phyloP scores from a whole-genome alignment of 2,113 vertebrate species.

The Ploceus nigricollis region DNA sequence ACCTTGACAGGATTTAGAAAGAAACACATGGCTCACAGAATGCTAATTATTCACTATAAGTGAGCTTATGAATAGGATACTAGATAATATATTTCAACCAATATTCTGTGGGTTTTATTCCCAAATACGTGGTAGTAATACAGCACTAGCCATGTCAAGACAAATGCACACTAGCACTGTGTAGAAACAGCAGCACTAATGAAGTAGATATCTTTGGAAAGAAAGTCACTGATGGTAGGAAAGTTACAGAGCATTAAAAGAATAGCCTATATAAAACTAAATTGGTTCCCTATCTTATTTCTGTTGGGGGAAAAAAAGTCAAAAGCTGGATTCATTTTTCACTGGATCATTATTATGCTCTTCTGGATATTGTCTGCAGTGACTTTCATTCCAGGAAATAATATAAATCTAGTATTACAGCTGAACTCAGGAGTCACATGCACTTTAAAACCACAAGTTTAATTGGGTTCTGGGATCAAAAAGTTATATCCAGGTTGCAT shows the following conservation, averaged over 20 bases:
- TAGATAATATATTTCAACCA: background rate
- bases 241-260: conserved; percentile 36
- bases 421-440: conserved; percentile 31
- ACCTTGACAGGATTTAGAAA: background rate
- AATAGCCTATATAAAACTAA: conserved; percentile 49
- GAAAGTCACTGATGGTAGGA: background rate
- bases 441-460: conserved; percentile 54
- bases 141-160: background rate
- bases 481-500: conserved; percentile 49
- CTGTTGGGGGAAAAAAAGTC: background rate
- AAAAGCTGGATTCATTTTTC: conserved; percentile 48
- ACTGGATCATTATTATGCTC: conserved; percentile 57
- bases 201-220: background rate
- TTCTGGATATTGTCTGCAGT: conserved; percentile 57
- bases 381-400: conserved; percentile 65
- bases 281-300: conserved; percentile 47
- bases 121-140: background rate
- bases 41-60: background rate
- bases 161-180: background rate
- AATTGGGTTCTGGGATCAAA: conserved; percentile 61
- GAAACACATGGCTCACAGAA: background rate
- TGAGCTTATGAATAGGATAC: background rate
- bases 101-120: background rate
- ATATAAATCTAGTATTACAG: conserved; percentile 52
- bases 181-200: background rate